Percentiles rank a stretch among this genome's conserved stretches.
Conservation (phyloP, 2,888 invertebrate genomes). For the Philereme transversata region DNA sequence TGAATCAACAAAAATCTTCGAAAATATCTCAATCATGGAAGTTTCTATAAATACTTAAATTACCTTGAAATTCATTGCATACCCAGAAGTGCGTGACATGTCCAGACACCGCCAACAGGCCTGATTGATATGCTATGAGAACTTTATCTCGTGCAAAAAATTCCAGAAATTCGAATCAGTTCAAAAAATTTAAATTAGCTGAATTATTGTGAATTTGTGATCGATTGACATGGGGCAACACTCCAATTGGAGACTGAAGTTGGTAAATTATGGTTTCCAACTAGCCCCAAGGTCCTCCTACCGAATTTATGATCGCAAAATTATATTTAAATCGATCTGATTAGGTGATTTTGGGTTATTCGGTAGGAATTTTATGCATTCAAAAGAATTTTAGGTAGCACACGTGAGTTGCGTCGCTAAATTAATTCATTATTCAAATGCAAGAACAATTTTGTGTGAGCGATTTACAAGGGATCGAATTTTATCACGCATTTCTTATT, state of each 20-base stretch:
- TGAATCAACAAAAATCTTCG: too few relatives aligned
- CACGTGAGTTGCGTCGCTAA: constrained; percentile 17
- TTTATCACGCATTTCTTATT: neutral
- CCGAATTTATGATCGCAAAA: constrained; percentile 18
- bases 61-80: constrained; percentile 6
- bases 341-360: constrained; percentile 23
- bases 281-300: constrained; percentile 20
- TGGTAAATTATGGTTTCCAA: constrained; percentile 19
- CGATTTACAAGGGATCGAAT: neutral
- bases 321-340: constrained; percentile 23
- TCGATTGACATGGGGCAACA: constrained; percentile 29
- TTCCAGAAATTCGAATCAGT: constrained; percentile 21
- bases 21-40: neutral
- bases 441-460: constrained; percentile 6
- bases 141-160: constrained; percentile 33
- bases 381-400: constrained; percentile 19
- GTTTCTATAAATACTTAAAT: neutral
- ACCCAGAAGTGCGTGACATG: constrained; percentile 19
- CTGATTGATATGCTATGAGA: constrained; percentile 33
- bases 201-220: constrained; percentile 24
- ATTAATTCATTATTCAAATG: constrained; percentile 10
- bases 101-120: constrained; percentile 22
- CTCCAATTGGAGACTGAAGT: constrained; percentile 10
- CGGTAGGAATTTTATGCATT: constrained; percentile 24
- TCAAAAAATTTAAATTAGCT: constrained; percentile 20